Evolutionary conservation across 2,797 vertebrate species (phyloP).

Genomic region (Selene dorsalis): DNA sequence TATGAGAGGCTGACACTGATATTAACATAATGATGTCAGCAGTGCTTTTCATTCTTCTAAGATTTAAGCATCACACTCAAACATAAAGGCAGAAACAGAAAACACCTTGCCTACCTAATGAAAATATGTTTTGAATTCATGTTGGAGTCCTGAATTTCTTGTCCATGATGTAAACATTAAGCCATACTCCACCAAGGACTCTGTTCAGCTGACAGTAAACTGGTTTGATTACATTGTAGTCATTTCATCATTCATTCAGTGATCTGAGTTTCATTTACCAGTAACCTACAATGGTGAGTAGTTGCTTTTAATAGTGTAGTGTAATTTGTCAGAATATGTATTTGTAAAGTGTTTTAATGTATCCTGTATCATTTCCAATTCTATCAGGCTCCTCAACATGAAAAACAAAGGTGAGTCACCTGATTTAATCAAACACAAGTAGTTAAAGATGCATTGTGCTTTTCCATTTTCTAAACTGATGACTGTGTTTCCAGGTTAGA

Average conservation of each 20-base stretch:
- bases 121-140: neutral
- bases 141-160: neutral
- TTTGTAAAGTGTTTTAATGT: neutral
- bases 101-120: neutral
- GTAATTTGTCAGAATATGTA: neutral
- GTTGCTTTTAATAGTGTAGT: neutral
- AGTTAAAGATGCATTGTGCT: no score
- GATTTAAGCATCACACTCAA: neutral
- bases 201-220: neutral
- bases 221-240: no score
- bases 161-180: neutral
- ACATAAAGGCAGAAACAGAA: neutral
- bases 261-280: slow-evolving; percentile 2
- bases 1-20: no score
- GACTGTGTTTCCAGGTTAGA: no score
- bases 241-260: no score
- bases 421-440: no score
- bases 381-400: no score
- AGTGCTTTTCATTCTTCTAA: neutral
- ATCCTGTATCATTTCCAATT: neutral
- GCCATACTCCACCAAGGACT: no score
- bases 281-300: slow-evolving; percentile 23
- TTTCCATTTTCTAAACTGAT: no score
- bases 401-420: no score
- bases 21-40: no score